These are phyloP conservation scores for Etia nguti DNA, from an alignment of 2,113 vertebrate genomes.

Conservation along the genomic window DNA sequence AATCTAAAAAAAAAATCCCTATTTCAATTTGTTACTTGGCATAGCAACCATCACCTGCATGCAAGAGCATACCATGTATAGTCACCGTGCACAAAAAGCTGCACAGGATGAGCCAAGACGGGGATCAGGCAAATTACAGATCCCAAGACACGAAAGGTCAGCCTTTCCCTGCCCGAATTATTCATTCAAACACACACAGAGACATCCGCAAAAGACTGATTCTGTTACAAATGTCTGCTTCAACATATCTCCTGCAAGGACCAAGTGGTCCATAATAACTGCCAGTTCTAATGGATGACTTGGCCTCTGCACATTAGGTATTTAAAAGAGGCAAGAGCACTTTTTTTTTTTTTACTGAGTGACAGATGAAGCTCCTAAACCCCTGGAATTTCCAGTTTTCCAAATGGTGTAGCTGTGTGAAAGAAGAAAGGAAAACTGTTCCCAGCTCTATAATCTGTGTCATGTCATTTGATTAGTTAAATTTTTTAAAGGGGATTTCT, in stretches of 20 bases:
- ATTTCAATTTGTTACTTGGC: not conserved
- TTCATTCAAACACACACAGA: not conserved
- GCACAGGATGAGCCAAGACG: not conserved
- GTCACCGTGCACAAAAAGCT: not conserved
- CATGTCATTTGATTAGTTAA: constrained; percentile 7
- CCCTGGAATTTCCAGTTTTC: constrained; percentile 15
- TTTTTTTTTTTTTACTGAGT: not conserved
- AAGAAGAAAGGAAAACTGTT: not conserved
- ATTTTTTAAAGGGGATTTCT: not conserved
- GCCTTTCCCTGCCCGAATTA: not conserved
- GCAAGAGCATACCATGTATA: not conserved
- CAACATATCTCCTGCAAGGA: not conserved
- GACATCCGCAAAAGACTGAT: not conserved
- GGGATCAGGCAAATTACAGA: not conserved
- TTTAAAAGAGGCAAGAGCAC: not conserved
- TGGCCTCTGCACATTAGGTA: not conserved
- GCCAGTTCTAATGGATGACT: not conserved
- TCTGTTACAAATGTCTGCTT: not conserved
- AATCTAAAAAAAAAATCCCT: not conserved
- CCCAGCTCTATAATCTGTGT: constrained; percentile 27
- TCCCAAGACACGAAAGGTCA: not conserved
- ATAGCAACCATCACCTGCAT: not conserved
- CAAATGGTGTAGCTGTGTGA: not conserved
- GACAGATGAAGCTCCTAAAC: not conserved
- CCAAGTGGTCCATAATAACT: not conserved